These are phyloP conservation scores for Myiotriccus ornatus DNA, from an alignment of 2,797 vertebrate genomes.

Conservation along the genomic window DNA sequence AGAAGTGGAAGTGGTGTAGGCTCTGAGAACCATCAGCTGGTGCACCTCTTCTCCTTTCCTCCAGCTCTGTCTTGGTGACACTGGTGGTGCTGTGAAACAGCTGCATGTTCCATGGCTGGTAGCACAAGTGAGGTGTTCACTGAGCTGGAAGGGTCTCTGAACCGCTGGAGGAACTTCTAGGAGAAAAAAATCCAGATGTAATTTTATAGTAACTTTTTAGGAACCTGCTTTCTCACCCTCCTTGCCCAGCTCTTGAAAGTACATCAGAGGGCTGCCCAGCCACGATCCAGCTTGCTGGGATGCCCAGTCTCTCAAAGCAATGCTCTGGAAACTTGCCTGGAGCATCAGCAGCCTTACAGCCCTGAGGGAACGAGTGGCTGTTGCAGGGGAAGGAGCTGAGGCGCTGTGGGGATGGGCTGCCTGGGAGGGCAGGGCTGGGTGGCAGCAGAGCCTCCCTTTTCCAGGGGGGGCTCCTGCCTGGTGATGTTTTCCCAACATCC, in stretches of 20 bases:
- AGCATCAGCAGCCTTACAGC: neutral
- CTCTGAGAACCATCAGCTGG: neutral
- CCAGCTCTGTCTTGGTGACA: neutral
- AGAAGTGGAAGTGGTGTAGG: neutral
- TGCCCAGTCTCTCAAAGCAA: neutral
- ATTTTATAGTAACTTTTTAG: neutral
- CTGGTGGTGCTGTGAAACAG: neutral
- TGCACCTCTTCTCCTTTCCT: neutral
- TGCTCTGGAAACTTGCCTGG: neutral
- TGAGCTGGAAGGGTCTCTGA: neutral
- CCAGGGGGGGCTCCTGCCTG: neutral
- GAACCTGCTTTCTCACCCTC: neutral
- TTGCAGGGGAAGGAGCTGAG: neutral
- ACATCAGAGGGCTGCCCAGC: neutral
- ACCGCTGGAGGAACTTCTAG: neutral
- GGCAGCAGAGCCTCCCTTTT: neutral
- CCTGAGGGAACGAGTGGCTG: neutral
- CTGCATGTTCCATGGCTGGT: neutral
- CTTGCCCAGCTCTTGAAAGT: neutral
- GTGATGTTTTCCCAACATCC: neutral
- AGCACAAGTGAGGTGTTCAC: neutral
- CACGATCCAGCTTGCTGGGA: neutral
- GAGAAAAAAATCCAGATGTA: fast-evolving
- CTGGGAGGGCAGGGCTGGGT: neutral
- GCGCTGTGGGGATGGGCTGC: neutral